phyloP scores from a whole-genome alignment of 2,113 vertebrate species.

The Zeus faber region DNA sequence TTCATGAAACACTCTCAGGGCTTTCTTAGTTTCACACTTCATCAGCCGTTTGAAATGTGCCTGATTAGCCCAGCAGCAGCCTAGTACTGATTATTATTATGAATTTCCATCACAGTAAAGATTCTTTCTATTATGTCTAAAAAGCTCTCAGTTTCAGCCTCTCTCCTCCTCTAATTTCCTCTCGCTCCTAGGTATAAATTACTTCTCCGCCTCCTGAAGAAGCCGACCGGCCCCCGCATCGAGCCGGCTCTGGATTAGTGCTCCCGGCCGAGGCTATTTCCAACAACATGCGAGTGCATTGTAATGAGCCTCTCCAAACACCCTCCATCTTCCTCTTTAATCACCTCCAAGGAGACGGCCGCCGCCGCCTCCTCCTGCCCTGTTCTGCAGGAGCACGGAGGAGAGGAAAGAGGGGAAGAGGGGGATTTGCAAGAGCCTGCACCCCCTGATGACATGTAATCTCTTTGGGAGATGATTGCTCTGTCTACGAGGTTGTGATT shows the following conservation, averaged over 20 bases:
- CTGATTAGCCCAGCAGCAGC: no score
- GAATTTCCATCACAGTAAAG: conserved; percentile 66
- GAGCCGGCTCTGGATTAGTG: conserved; percentile 74
- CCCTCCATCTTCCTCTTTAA: conserved; percentile 73
- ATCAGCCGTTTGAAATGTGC: conserved; percentile 56
- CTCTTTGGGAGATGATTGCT: conserved; percentile 70
- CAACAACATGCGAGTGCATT: conserved; percentile 75
- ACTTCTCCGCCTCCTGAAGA: conserved; percentile 57
- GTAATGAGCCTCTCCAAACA: conserved; percentile 75
- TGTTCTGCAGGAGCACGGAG: conserved; percentile 29
- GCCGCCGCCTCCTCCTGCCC: conserved; percentile 57
- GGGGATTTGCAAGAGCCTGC: conserved; percentile 72
- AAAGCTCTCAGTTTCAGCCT: conserved; percentile 35
- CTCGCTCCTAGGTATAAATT: conserved; percentile 33
- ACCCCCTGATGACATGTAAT: conserved; percentile 77
- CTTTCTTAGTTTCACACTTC: conserved; percentile 59
- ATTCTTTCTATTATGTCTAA: conserved; percentile 50
- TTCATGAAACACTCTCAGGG: conserved; percentile 24
- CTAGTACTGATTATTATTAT: conserved; percentile 57
- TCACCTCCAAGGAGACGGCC: conserved; percentile 66
- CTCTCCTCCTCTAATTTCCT: conserved; percentile 26
- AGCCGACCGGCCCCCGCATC: conserved; percentile 69
- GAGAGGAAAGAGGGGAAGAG: conserved; percentile 20
- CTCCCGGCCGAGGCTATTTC: conserved; percentile 60
- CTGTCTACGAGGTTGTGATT: conserved; percentile 63